Conservation (phyloP, 37 sponge, comb jelly and placozoan genomes). For the Ephydatia muelleri region DNA sequence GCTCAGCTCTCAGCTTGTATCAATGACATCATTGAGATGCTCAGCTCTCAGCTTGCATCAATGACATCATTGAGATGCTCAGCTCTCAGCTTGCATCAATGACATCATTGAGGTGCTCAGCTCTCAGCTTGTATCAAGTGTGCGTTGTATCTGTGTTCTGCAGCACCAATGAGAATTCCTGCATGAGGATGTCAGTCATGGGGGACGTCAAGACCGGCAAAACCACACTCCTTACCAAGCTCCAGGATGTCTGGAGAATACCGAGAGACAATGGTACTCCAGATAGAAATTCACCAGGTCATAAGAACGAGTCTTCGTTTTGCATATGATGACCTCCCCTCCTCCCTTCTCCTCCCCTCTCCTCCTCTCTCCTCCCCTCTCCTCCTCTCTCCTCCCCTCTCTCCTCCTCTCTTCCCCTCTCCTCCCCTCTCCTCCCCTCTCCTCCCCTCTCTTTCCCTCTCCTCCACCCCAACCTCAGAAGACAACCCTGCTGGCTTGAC, state of each 20-base stretch:
- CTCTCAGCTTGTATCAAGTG: too few relatives aligned
- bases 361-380: background rate
- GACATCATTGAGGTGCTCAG: too few relatives aligned
- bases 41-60: too few relatives aligned
- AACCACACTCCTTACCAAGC: constrained; percentile 37
- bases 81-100: too few relatives aligned
- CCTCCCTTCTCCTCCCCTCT: constrained; percentile 1
- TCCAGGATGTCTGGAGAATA: background rate
- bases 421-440: background rate
- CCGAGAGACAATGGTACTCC: background rate
- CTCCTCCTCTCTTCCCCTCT: too few relatives aligned
- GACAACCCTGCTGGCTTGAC: constrained; percentile 26
- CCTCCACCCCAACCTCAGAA: background rate
- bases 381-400: too few relatives aligned
- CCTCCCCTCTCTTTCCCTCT: background rate
- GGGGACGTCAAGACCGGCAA: constrained; percentile 66
- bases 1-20: too few relatives aligned
- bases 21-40: too few relatives aligned
- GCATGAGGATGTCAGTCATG: constrained; percentile 65
- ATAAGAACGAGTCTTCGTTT: background rate
- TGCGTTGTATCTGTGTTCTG: too few relatives aligned
- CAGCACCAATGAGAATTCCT: constrained; percentile 41
- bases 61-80: too few relatives aligned
- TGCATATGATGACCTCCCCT: background rate
- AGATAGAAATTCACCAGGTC: background rate